These are phyloP conservation scores for Campylomormyrus tamandua DNA, from an alignment of 2,113 vertebrate genomes.

Conservation along the genomic window DNA sequence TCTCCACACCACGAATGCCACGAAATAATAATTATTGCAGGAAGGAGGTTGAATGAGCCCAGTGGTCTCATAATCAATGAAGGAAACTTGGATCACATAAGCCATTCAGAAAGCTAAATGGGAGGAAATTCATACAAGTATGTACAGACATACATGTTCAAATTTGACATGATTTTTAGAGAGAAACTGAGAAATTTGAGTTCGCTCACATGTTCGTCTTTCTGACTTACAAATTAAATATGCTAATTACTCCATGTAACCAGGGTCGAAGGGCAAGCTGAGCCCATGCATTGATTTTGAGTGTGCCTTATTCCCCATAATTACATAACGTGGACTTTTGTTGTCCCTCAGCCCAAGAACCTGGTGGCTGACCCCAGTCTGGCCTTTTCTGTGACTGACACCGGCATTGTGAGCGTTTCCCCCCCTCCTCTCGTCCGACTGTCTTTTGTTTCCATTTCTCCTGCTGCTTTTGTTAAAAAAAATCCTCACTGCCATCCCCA, in stretches of 20 bases:
- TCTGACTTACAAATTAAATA: background rate
- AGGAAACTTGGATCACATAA: background rate
- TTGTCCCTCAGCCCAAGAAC: background rate
- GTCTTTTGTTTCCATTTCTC: background rate
- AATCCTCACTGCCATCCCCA: background rate
- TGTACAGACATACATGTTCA: background rate
- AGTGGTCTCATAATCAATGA: background rate
- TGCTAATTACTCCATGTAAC: background rate
- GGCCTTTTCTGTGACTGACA: background rate
- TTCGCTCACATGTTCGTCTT: background rate
- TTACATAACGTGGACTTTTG: background rate
- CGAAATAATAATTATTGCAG: background rate
- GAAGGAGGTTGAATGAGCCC: background rate
- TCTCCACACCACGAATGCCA: background rate
- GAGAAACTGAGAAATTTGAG: background rate
- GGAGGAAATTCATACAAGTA: background rate
- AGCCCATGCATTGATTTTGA: background rate
- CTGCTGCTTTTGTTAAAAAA: background rate
- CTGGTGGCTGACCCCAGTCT: background rate
- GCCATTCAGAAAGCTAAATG: background rate
- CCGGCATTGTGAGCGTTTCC: background rate
- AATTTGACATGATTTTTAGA: background rate
- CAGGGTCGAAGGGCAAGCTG: background rate
- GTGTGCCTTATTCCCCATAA: background rate
- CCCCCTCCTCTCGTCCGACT: background rate